Percentiles rank a stretch among this genome's conserved stretches.
phyloP scores from a whole-genome alignment of 2,797 vertebrate species.

The Sparidentex hasta region DNA sequence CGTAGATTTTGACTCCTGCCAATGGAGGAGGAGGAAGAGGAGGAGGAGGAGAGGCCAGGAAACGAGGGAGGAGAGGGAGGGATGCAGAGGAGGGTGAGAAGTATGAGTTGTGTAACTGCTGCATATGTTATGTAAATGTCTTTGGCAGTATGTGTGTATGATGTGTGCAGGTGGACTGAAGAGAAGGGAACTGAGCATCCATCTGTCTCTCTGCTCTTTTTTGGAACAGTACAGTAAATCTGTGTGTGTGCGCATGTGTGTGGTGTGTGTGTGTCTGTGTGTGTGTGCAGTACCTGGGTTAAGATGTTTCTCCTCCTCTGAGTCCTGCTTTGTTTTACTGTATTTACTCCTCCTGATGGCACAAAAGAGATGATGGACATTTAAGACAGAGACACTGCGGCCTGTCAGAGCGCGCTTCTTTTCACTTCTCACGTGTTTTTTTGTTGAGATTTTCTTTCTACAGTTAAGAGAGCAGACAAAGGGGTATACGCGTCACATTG shows the following conservation, averaged over 20 bases:
- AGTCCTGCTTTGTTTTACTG: conserved; percentile 99
- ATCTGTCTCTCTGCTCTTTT: conserved; percentile 14
- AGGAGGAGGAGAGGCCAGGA: conserved; percentile 37
- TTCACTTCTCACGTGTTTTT: background rate
- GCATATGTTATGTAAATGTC: conserved; percentile 72
- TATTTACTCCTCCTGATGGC: conserved; percentile 94
- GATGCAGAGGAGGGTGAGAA: conserved; percentile 63
- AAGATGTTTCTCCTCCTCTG: conserved; percentile 98
- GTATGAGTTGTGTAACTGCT: conserved; percentile 65
- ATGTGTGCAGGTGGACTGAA: conserved; percentile 51
- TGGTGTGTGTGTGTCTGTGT: conserved; percentile 4
- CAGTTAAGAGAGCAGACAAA: conserved; percentile 25
- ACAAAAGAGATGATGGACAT: conserved; percentile 46
- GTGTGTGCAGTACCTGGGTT: conserved; percentile 90
- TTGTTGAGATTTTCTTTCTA: conserved; percentile 21
- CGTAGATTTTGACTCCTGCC: conserved; percentile 97
- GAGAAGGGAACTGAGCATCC: conserved; percentile 35
- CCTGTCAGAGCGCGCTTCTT: background rate
- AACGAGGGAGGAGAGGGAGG: conserved; percentile 24
- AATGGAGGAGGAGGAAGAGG: conserved; percentile 24
- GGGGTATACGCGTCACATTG: conserved; percentile 7
- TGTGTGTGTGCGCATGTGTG: background rate
- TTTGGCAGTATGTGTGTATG: conserved; percentile 41
- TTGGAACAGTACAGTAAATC: background rate
- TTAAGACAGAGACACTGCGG: conserved; percentile 17